phyloP scores from a whole-genome alignment of 2,888 invertebrate genomes.

The Torymus aiolomorphi region DNA sequence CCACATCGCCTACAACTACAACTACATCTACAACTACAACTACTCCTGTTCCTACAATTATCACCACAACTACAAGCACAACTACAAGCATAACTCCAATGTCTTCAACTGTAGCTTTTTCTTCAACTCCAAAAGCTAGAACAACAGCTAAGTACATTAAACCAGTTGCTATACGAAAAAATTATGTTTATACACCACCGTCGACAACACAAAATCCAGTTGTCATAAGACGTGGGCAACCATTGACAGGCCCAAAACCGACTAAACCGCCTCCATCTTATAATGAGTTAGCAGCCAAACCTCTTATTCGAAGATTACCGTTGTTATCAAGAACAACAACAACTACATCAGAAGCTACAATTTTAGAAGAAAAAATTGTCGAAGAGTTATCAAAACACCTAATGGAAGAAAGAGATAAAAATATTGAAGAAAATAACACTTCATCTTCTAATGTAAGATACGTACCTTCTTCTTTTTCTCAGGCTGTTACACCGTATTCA shows the following conservation, averaged over 20 bases:
- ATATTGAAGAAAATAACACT: constrained; percentile 14
- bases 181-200: constrained; percentile 68
- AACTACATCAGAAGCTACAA: constrained; percentile 52
- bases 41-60: constrained; percentile 12
- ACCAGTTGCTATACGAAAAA: constrained; percentile 68
- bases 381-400: constrained; percentile 33
- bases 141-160: constrained; percentile 68
- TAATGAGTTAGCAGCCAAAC: constrained; percentile 71
- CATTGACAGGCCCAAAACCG: constrained; percentile 69
- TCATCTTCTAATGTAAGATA: not conserved
- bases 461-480: not conserved
- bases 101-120: constrained; percentile 59
- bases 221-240: constrained; percentile 67
- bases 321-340: constrained; percentile 64
- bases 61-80: constrained; percentile 54
- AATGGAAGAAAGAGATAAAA: constrained; percentile 21
- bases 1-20: not conserved
- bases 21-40: constrained; percentile 18
- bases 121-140: constrained; percentile 61
- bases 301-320: constrained; percentile 69
- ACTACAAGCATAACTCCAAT: too few species aligned
- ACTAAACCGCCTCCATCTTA: constrained; percentile 69
- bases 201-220: constrained; percentile 71
- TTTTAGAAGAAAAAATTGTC: constrained; percentile 43
- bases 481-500: constrained; percentile 10